Evolutionary conservation across 2,797 vertebrate genomes (phyloP), one percentile per base, ranked within the genome.

Genomic region (Percopsis omiscomaycus): DNA sequence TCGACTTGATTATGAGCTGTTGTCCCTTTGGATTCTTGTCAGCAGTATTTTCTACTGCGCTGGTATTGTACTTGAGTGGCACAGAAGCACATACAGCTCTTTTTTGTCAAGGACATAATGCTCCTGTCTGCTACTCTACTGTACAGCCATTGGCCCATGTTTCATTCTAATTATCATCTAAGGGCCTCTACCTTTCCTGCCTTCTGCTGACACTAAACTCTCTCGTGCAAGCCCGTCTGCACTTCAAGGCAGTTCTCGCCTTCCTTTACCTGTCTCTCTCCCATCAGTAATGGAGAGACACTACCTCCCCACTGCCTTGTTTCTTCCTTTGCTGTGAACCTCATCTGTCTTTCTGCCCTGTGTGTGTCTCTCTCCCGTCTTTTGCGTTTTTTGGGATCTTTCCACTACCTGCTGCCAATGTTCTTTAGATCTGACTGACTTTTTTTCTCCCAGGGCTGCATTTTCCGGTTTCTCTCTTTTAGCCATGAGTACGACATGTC

Each of bases 131-230:
- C 59, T 49, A 15, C 51, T 61, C 46, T 61, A 61, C 37, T 42
- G 44, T 37, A 60, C n/a, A 1, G 52, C 52, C 55, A 13, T 46
- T 61, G 59, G 59, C 46, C 13, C 44, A 5, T 28, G 10, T 49
- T 68, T 68, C 51, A 15, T 61, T 62, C 32, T 69, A 69, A 69
- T 62, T 69, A 62, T 29, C 28, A 32, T 51, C 30, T 42, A 29
- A 56, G 47, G 42, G 13, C 32, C 4, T 52, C 1, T 12, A 52
- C 66, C 53, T 57, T 59, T 29, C 12, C 45, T 29, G 29, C 29
- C 51, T 61, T 55, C 48, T 51, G 55, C 63, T 65, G 63, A 57
- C 57, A 29, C 5, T 28, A 48, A 49, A 58, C 49, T 46, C 29
- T 27, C 46, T 14, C 27, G 9, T 37, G 16, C 45, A 22, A 28